Evolutionary conservation across 1,140 invertebrate species (phyloP), one percentile per base, ranked within the genome.

Genomic region (Microvelia longipes): DNA sequence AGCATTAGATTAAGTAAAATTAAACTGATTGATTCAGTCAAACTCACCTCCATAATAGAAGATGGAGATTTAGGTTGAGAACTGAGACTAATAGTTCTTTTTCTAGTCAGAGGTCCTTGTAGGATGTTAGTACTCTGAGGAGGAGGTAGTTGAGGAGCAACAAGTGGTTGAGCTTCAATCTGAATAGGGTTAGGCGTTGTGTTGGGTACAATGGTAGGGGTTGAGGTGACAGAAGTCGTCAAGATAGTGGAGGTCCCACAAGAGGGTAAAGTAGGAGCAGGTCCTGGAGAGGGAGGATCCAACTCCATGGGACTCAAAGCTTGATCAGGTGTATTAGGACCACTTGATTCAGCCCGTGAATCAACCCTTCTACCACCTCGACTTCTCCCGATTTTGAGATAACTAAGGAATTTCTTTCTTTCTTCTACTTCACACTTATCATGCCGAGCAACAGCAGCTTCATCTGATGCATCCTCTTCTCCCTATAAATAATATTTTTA

Each of bases 371-470:
- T 82, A 13, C 66, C 65, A 13, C 68, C 28, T 35, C 69, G 28
- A 11, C 71, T 61, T 13, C 27, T 81, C 35, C 81, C 82, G 74
- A 87, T 80, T 76, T 88, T 88, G 1, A 89, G 79, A 73, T 87
- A 88, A 74, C 83, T 85, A 73, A 87, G 83, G 78, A 91, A 93
- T 67, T 89, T 87, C 75, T 88, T 89, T 68, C 86, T 85, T 79
- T 95, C 92, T 71, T 88, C 85, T 5, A 83, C 79, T 80, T 94
- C 91, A 74, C 88, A 89, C 63, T 85, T 84, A 30, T 86, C 83
- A 77, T 95, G 92, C 25, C 91, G 82, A 28, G 80, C 76, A 2
- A 80, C 75, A 74, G 88, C 85, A 0, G 85, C 83, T 70, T 87
- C 86, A 70, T 94, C 91, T 19, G 87, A 87, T 70, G 92, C 78